These are phyloP conservation scores for Wasmannia auropunctata DNA, from an alignment of 1,140 invertebrate genomes.

Conservation along the genomic window DNA sequence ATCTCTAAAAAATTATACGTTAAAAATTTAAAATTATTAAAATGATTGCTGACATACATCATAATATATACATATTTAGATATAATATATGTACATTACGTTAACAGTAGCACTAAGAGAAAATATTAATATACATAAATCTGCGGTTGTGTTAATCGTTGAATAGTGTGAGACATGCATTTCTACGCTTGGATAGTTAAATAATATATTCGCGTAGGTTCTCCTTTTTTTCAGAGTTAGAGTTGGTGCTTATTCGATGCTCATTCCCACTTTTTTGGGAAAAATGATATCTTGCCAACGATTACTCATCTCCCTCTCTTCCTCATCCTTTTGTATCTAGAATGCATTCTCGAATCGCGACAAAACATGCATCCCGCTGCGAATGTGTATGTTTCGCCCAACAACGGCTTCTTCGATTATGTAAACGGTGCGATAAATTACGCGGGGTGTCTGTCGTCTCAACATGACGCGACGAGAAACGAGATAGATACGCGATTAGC, in stretches of 20 bases:
- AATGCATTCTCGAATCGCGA: slow-evolving; percentile 20
- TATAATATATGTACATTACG: background rate
- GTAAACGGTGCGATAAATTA: slow-evolving; percentile 57
- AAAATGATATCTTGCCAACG: slow-evolving; percentile 10
- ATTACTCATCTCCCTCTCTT: slow-evolving; percentile 34
- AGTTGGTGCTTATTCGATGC: slow-evolving; percentile 2
- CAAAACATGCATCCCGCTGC: slow-evolving; percentile 34
- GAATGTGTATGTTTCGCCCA: slow-evolving; percentile 36
- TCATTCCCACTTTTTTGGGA: slow-evolving; percentile 31
- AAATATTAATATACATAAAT: slow-evolving; percentile 2
- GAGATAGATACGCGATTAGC: slow-evolving; percentile 52
- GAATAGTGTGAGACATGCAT: background rate
- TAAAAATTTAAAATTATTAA: background rate
- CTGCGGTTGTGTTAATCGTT: background rate
- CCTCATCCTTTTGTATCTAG: slow-evolving; percentile 15
- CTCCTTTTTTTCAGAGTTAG: slow-evolving; percentile 10
- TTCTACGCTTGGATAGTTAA: background rate
- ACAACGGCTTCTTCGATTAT: slow-evolving; percentile 56
- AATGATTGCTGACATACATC: background rate
- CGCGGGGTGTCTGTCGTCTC: slow-evolving; percentile 35
- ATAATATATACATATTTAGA: background rate
- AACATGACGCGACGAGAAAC: slow-evolving; percentile 39
- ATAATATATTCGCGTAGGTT: background rate
- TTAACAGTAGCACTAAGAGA: background rate
- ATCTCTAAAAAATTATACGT: background rate